Evolutionary conservation across 2,888 invertebrate species (phyloP), one percentile per base, ranked within the genome.

Genomic region (Clanis bilineata): DNA sequence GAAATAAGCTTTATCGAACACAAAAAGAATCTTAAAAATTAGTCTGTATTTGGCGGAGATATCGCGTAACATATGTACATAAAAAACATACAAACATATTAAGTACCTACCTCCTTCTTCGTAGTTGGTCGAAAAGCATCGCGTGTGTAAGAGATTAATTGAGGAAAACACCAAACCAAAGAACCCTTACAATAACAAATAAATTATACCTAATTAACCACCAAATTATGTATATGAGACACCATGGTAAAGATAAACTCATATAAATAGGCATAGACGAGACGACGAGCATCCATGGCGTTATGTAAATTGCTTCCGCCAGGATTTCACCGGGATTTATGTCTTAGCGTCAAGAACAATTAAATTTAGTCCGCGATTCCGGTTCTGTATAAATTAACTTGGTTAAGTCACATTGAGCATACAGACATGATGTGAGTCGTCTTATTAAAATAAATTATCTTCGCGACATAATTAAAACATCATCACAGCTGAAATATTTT

Each of bases 271-370:
- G 64, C 70, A 66, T 74, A 75, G 76, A 78, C 79, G 81, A 85
- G 28, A 23, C 38, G 44, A 59, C n/a, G n/a, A 71, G 72, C 74
- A 66, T 73, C 76, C 81, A 86, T 82, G 78, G 78, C 74, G 77
- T 89, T 88, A 89, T 90, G 89, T 86, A 90, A 89, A 89, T 88
- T 76, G 80, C 83, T 88, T 89, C 86, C 90, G 83, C 83, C 73
- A 82, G 85, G 84, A 87, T 88, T 85, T 85, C 78, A 74, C 79
- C 66, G 76, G 85, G 88, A 90, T 90, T 90, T 87, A 89, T 87
- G 84, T 78, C 77, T 83, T 72, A 76, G 71, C 79, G 84, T 86
- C 85, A 84, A 78, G 84, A 88, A 88, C 86, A 90, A 90, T 90
- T 90, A 89, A 90, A 88, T 88, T 86, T 85, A 82, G 82, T 83